Evolutionary conservation across 30 jellyfish, hydroid and myxozoan genomes (phyloP).

Genomic region (Aurelia sp.): DNA sequence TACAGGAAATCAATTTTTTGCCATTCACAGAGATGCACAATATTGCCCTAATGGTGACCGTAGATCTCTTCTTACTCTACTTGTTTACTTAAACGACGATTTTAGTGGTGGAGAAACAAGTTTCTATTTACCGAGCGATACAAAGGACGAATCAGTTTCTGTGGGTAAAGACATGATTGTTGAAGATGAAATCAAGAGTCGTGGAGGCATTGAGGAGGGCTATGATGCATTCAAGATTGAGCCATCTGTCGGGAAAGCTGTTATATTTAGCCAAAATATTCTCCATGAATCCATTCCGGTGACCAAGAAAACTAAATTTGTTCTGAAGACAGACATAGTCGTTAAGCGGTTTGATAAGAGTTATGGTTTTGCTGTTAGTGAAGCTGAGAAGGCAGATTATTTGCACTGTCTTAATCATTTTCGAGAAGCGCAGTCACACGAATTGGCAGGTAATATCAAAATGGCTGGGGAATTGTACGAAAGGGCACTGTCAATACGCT

Average conservation of each 20-base stretch:
- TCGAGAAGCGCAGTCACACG: constrained; percentile 59
- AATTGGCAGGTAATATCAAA: constrained; percentile 22
- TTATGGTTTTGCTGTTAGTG: constrained; percentile 54
- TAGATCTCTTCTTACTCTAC: constrained; percentile 51
- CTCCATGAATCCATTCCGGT: constrained; percentile 59
- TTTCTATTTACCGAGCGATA: constrained; percentile 45
- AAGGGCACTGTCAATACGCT: constrained; percentile 71
- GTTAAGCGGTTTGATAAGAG: constrained; percentile 28
- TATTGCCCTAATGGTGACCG: constrained; percentile 77
- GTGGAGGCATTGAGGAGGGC: constrained; percentile 60
- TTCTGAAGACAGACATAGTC: constrained; percentile 56
- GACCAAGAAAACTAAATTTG: constrained; percentile 7
- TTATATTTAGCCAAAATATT: constrained; percentile 63
- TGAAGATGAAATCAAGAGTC: constrained; percentile 48
- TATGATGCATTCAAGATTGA: constrained; percentile 32
- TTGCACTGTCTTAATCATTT: constrained; percentile 50
- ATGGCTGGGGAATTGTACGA: constrained; percentile 55
- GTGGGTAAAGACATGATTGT: constrained; percentile 40
- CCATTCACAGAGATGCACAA: constrained; percentile 63
- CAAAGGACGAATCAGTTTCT: neutral
- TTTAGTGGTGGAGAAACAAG: constrained; percentile 60
- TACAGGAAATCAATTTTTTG: constrained; percentile 18
- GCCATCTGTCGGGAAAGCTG: constrained; percentile 57
- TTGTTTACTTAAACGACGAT: constrained; percentile 67
- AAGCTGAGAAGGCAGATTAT: constrained; percentile 59